Evolutionary conservation across 2,888 invertebrate species (phyloP), one percentile per base, ranked within the genome.

Genomic region (Neocrepidodera transversa): DNA sequence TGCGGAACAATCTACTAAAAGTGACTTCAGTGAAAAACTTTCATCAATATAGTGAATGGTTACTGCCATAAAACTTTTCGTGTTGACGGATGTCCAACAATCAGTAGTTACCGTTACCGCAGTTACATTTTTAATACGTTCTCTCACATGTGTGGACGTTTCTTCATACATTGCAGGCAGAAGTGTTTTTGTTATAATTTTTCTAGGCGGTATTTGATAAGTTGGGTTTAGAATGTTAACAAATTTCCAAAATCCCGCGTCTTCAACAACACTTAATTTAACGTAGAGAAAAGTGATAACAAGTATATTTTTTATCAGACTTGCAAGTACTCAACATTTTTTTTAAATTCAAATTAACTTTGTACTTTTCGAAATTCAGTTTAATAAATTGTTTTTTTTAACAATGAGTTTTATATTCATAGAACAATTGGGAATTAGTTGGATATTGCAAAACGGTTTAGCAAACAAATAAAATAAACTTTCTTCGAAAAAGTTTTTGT

Each of bases 61-160:
- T 6, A 69, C 67, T 17, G 62, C 67, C 28, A 73, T 58, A 63
- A 58, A 71, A 57, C 66, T 66, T 23, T 71, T 69, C 48, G 58
- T 68, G 43, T 65, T 71, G 4, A 49, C 30, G 5, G 74, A 75
- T 11, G 72, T 72, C 73, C 73, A 71, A 42, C 68, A n/a, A n/a
- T n/a, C n/a, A n/a, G 69, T 71, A n/a, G 73, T 73, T 17, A 74
- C 5, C 52, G 67, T 61, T 5, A 68, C 62, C 20, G 56, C 52
- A 23, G 49, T 47, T 28, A 65, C 65, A 6, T 49, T 50, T 16
- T 53, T 49, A 11, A 38, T 36, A 7, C 14, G 17, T 45, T 13
- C 7, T 17, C 36, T 20, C 8, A 58, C 47, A 40, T 30, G 3
- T 16, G 26, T 43, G 4, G 49, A 32, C 35, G 35, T 23, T 48